These are phyloP conservation scores for Spialia ferax DNA, from an alignment of 2,888 invertebrate species.

Conservation along the genomic window DNA sequence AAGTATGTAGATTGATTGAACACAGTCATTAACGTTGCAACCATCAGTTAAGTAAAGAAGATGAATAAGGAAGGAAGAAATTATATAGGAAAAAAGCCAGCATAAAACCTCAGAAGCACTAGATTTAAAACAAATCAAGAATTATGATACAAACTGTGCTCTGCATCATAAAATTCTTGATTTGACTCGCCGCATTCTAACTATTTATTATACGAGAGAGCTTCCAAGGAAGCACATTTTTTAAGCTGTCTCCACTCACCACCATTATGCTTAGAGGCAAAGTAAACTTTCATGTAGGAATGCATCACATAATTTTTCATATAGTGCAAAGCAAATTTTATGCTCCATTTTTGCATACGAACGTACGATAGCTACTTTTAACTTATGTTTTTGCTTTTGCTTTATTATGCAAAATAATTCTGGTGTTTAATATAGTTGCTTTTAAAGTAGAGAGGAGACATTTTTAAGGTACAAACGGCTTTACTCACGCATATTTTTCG, in stretches of 20 bases:
- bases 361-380: too few relatives aligned
- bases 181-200: constrained; percentile 16
- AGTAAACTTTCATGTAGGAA: constrained; percentile 38
- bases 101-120: too few relatives aligned
- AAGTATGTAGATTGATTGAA: too few relatives aligned
- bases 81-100: too few relatives aligned
- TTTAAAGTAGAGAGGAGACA: not conserved
- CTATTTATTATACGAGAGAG: constrained; percentile 22
- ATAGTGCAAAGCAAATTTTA: constrained; percentile 18
- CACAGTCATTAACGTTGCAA: too few relatives aligned
- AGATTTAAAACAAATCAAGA: constrained; percentile 12
- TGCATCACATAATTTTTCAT: constrained; percentile 37
- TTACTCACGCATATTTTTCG: too few relatives aligned
- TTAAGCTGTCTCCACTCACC: constrained; percentile 15
- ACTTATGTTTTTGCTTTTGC: not conserved
- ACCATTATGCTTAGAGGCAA: constrained; percentile 21
- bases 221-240: constrained; percentile 30
- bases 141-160: not conserved
- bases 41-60: too few relatives aligned
- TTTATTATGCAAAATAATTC: not conserved
- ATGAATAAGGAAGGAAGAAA: too few relatives aligned
- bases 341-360: constrained; percentile 9
- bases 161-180: not conserved
- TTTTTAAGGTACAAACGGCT: too few relatives aligned
- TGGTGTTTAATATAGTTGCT: not conserved